Evolutionary conservation across 2,797 vertebrate genomes (phyloP).

Genomic region (Nyctalus aviator): DNA sequence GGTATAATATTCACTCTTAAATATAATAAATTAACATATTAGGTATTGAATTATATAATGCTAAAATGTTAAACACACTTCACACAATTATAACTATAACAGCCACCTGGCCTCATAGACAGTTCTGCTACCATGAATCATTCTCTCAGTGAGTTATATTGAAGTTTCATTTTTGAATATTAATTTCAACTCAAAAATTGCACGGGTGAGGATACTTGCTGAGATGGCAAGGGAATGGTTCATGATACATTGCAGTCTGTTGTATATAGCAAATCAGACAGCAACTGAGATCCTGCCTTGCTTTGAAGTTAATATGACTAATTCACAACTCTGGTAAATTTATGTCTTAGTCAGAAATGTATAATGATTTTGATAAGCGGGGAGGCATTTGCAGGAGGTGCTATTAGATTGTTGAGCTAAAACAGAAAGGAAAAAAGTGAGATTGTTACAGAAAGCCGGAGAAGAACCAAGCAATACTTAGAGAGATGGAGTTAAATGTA

Average conservation of each 20-base stretch:
- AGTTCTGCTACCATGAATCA: conserved; percentile 40
- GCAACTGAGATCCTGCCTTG: neutral
- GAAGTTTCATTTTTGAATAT: conserved; percentile 47
- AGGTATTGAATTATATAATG: too few relatives aligned
- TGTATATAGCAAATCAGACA: neutral
- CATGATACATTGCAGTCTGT: neutral
- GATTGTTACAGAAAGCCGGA: too few relatives aligned
- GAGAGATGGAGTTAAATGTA: too few relatives aligned
- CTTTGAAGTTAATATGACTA: conserved; percentile 3
- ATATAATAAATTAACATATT: too few relatives aligned
- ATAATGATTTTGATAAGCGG: neutral
- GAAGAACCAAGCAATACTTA: too few relatives aligned
- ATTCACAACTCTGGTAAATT: neutral
- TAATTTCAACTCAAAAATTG: conserved; percentile 50
- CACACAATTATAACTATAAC: too few relatives aligned
- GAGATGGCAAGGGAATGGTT: neutral
- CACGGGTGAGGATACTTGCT: neutral
- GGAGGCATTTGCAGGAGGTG: neutral
- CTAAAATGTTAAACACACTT: too few relatives aligned
- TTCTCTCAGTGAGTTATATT: conserved; percentile 24
- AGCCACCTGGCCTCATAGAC: neutral
- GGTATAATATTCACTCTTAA: too few relatives aligned
- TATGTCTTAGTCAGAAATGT: neutral
- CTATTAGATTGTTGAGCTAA: conserved; percentile 26
- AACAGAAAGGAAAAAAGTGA: neutral